phyloP scores from a whole-genome alignment of 2,797 vertebrate species.

The Heterohyrax brucei region DNA sequence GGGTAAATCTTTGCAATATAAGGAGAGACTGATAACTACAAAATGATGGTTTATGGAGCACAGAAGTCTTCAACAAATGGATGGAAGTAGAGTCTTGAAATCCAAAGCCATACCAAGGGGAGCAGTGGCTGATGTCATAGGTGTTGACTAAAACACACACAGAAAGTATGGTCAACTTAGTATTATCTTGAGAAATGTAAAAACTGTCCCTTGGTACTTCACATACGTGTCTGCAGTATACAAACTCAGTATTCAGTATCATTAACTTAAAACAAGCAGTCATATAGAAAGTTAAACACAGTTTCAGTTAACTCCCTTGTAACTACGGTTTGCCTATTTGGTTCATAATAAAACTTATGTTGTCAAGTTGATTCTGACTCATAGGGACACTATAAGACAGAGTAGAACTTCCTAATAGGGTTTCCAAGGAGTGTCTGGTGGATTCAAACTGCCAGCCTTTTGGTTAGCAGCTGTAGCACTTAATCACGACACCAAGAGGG shows the following conservation, averaged over 20 bases:
- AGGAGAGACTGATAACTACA: background rate
- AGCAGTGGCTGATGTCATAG: background rate
- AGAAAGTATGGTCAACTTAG: background rate
- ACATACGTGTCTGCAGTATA: background rate
- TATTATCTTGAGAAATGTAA: background rate
- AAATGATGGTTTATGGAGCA: background rate
- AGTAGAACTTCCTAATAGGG: no score
- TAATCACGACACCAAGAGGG: no score
- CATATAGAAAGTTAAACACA: background rate
- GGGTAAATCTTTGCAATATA: background rate
- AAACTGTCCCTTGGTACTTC: background rate
- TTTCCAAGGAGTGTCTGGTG: no score
- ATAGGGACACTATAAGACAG: no score
- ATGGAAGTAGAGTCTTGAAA: background rate
- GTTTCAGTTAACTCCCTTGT: background rate
- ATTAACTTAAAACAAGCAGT: constrained; percentile 5
- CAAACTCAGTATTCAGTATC: background rate
- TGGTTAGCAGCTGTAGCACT: no score
- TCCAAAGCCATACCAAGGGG: background rate
- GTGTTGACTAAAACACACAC: background rate
- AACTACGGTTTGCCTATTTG: background rate
- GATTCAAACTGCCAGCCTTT: no score
- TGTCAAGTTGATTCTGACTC: no score
- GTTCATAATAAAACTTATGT: background rate
- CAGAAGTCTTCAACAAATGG: background rate